Base-by-base conservation (phyloP, 2,113 vertebrate genomes). In the Ramphastos sulfuratus region DNA sequence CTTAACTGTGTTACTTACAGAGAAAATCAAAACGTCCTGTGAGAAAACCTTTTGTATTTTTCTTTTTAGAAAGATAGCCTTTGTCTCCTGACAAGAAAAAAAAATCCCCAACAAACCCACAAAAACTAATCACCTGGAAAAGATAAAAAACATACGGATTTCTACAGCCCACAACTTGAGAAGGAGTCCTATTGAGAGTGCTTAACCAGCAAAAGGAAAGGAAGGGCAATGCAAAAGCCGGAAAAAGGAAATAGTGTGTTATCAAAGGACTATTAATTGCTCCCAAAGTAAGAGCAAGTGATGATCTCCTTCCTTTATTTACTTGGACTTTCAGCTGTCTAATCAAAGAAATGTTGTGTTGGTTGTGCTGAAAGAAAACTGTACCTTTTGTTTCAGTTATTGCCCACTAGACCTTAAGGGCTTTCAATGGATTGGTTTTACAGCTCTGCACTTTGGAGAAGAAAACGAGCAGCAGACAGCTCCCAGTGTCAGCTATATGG, bases 241-340 rank as follows among this genome's bases (percentile, higher is more conserved):
- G 92, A 95, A 93, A 96, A 95, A 95, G 95, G 94, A 97, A 97
- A 85, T 61, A 77, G 95, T 72, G 48, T 93, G 85, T 88, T 96
- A 97, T 95, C 93, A 97, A 92, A 94, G 90, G 96, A 93, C 95
- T 94, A 96, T 88, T 96, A 96, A 97, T 97, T 95, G 93, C 95
- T 97, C 94, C 94, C 83, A 85, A 94, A 94, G 92, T 92, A 95
- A 86, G 82, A 76, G 84, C 87, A 79, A 97, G 76, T 85, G 91
- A 95, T 95, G 92, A 96, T 94, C 94, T 46, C 96, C 93, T 94
- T 95, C 94, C 93, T 96, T 96, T 97, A 95, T 96, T 97, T 95
- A 94, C 94, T 89, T 25, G 21, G 70, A 59, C 7, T 66, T 96
- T 94, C 91, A 93, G 94, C 91, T 95, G 91, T 46, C 91, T 89